Conservation (phyloP, 2,888 invertebrate genomes). For the Brassicogethes aeneus region DNA sequence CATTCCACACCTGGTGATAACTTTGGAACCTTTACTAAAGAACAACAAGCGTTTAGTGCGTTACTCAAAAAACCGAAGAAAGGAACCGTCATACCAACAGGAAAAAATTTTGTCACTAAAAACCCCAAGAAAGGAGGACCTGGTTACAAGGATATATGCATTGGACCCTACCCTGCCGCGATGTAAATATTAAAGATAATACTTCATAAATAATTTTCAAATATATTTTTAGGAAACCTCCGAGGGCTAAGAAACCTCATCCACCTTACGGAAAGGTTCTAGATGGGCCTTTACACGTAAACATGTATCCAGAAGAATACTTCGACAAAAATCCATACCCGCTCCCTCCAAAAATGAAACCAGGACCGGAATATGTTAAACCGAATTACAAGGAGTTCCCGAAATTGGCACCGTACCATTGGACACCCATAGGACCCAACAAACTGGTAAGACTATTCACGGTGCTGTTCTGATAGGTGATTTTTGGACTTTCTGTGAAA, state of each 20-base stretch:
- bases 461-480: no score
- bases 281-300: constrained; percentile 27
- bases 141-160: constrained; percentile 44
- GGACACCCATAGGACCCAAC: background rate
- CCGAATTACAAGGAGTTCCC: constrained; percentile 19
- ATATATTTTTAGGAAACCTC: no score
- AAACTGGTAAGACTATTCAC: constrained; percentile 1
- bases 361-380: constrained; percentile 28
- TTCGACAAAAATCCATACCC: constrained; percentile 39
- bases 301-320: constrained; percentile 29
- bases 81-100: constrained; percentile 15
- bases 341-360: constrained; percentile 24
- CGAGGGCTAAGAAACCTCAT: no score
- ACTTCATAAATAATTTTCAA: no score
- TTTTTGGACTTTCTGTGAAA: no score
- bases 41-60: constrained; percentile 29
- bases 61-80: constrained; percentile 16
- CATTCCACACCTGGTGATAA: constrained; percentile 47
- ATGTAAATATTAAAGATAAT: no score
- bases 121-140: constrained; percentile 44
- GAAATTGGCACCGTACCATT: constrained; percentile 19
- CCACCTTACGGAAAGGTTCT: constrained; percentile 23
- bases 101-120: constrained; percentile 27
- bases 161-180: constrained; percentile 41
- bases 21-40: constrained; percentile 42